phyloP scores from a whole-genome alignment of 2,113 vertebrate species.

The Conger conger region DNA sequence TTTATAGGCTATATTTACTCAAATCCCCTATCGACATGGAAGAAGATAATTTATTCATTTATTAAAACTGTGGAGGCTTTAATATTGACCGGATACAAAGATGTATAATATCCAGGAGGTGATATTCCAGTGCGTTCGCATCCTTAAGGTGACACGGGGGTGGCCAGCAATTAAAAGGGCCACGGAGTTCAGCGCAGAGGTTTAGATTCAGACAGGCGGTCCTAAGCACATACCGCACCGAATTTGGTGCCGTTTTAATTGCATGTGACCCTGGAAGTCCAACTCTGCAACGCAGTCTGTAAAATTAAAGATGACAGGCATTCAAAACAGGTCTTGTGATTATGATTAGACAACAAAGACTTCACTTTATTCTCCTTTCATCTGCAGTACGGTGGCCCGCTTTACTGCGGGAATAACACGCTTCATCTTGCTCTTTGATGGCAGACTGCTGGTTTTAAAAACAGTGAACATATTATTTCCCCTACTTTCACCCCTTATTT shows the following conservation, averaged over 20 bases:
- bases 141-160: constrained; percentile 84
- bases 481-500: constrained; percentile 43
- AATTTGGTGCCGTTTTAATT: constrained; percentile 87
- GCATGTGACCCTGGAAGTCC: constrained; percentile 83
- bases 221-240: constrained; percentile 75
- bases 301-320: constrained; percentile 87
- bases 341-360: constrained; percentile 89
- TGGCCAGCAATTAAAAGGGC: constrained; percentile 86
- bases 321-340: constrained; percentile 85
- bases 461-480: constrained; percentile 51
- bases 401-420: constrained; percentile 88
- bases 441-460: constrained; percentile 81
- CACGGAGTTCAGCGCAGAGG: constrained; percentile 82
- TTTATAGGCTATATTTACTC: background rate
- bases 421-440: constrained; percentile 91
- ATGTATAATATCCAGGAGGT: background rate
- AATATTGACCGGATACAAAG: background rate
- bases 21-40: too few relatives aligned
- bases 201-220: constrained; percentile 85
- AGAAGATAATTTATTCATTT: background rate
- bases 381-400: constrained; percentile 84
- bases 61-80: background rate
- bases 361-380: constrained; percentile 79
- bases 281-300: constrained; percentile 82
- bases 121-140: constrained; percentile 64